These are phyloP conservation scores for Drosophila melanica DNA, from an alignment of 1,140 invertebrate genomes.

Conservation along the genomic window DNA sequence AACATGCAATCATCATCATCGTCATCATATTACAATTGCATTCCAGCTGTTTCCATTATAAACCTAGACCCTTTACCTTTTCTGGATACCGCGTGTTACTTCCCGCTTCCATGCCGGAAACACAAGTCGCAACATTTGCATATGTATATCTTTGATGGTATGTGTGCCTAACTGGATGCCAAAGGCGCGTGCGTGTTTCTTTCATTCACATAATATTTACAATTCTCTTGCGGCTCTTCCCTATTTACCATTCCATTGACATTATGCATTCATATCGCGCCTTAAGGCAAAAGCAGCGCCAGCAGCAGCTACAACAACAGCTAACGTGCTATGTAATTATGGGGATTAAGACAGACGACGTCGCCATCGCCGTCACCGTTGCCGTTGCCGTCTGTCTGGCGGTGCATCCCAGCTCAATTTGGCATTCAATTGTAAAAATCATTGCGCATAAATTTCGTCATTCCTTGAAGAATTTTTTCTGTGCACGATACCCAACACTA, in stretches of 20 bases:
- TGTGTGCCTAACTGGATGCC: constrained; percentile 34
- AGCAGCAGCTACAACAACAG: constrained; percentile 33
- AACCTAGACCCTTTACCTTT: constrained; percentile 21
- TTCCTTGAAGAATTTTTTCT: constrained; percentile 57
- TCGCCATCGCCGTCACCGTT: background rate
- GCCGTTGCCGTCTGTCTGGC: constrained; percentile 13
- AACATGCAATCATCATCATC: background rate
- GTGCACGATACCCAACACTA: constrained; percentile 43
- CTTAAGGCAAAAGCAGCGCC: constrained; percentile 38
- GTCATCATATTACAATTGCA: constrained; percentile 4
- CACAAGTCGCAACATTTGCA: constrained; percentile 32
- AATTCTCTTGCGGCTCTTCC: constrained; percentile 47
- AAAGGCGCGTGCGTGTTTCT: constrained; percentile 67
- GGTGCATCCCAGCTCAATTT: constrained; percentile 59
- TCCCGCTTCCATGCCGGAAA: constrained; percentile 50
- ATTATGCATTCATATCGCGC: constrained; percentile 74
- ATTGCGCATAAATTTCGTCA: constrained; percentile 74
- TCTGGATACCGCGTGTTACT: constrained; percentile 28
- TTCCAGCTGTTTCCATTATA: constrained; percentile 16
- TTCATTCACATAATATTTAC: constrained; percentile 48
- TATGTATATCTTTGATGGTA: constrained; percentile 29
- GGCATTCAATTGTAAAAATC: constrained; percentile 75
- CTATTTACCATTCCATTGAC: constrained; percentile 33
- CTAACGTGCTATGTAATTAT: constrained; percentile 34
- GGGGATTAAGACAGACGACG: constrained; percentile 37